Conservation (phyloP, 2,113 vertebrate species). For the Platichthys stellatus region DNA sequence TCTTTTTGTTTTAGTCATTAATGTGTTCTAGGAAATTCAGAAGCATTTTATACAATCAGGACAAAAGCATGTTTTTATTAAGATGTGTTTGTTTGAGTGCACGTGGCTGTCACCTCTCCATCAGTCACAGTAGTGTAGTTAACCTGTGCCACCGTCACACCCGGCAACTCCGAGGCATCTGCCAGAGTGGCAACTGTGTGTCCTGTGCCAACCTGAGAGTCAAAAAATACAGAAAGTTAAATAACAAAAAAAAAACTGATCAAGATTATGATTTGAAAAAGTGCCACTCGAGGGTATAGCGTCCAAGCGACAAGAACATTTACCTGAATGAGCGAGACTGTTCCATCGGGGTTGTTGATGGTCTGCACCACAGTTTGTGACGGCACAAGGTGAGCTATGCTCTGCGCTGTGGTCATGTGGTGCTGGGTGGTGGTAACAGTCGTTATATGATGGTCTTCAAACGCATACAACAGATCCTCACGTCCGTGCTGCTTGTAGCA, state of each 20-base stretch:
- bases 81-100: neutral
- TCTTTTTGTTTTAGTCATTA: neutral
- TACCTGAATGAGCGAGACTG: conserved; percentile 98
- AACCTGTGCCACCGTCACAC: conserved; percentile 96
- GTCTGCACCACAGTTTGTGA: conserved; percentile 98
- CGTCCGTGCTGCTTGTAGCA: conserved; percentile 99
- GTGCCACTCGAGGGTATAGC: too few species aligned
- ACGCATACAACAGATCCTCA: conserved; percentile 95
- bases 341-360: conserved; percentile 97
- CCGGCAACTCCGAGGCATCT: conserved; percentile 95
- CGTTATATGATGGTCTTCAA: conserved; percentile 92
- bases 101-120: conserved; percentile 87
- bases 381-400: conserved; percentile 95
- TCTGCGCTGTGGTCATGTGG: conserved; percentile 85
- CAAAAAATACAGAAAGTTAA: neutral
- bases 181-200: conserved; percentile 96
- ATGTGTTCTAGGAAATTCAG: neutral
- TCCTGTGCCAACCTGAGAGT: conserved; percentile 91
- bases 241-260: neutral
- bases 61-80: neutral
- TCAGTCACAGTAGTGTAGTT: conserved; percentile 95
- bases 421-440: conserved; percentile 79
- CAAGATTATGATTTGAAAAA: neutral
- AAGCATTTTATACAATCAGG: neutral
- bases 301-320: neutral